phyloP scores from a whole-genome alignment of 1,140 invertebrate genomes.

The Zaprionus gabonicus region DNA sequence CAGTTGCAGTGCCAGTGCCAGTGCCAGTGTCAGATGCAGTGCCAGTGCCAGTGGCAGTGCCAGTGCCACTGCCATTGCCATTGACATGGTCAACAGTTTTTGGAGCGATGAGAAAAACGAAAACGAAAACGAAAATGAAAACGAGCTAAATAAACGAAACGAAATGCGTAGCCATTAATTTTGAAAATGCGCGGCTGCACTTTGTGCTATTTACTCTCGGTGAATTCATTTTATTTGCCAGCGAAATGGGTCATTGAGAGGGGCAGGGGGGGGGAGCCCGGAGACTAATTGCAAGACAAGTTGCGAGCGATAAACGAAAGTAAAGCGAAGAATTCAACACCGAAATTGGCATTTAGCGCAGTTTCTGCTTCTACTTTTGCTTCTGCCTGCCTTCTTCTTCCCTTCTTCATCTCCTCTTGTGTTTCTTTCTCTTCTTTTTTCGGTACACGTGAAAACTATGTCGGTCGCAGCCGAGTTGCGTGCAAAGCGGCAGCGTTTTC shows the following conservation, averaged over 20 bases:
- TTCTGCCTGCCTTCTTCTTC: background rate
- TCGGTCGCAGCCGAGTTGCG: slow-evolving; percentile 43
- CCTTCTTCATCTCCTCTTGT: background rate
- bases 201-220: slow-evolving; percentile 26
- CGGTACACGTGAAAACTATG: slow-evolving; percentile 35
- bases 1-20: slow-evolving; percentile 11
- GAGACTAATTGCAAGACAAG: slow-evolving; percentile 30
- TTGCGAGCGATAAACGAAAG: slow-evolving; percentile 26
- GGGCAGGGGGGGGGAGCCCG: background rate
- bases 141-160: slow-evolving; percentile 22
- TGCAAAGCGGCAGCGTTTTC: slow-evolving; percentile 55
- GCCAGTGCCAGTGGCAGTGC: slow-evolving; percentile 5
- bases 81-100: slow-evolving; percentile 51
- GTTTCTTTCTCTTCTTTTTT: slow-evolving; percentile 5
- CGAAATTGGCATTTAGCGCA: slow-evolving; percentile 34
- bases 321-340: slow-evolving; percentile 27
- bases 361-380: background rate
- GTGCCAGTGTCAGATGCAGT: background rate
- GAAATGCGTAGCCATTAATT: slow-evolving; percentile 30
- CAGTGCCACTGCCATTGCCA: slow-evolving; percentile 30
- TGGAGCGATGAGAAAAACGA: slow-evolving; percentile 41
- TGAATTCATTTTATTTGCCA: slow-evolving; percentile 26
- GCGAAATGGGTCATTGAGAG: slow-evolving; percentile 24
- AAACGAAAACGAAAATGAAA: background rate
- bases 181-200: slow-evolving; percentile 15